Percentiles rank a stretch among this genome's conserved stretches.
These are phyloP conservation scores for Tautogolabrus adspersus DNA, from an alignment of 2,113 vertebrate species.

Conservation along the genomic window DNA sequence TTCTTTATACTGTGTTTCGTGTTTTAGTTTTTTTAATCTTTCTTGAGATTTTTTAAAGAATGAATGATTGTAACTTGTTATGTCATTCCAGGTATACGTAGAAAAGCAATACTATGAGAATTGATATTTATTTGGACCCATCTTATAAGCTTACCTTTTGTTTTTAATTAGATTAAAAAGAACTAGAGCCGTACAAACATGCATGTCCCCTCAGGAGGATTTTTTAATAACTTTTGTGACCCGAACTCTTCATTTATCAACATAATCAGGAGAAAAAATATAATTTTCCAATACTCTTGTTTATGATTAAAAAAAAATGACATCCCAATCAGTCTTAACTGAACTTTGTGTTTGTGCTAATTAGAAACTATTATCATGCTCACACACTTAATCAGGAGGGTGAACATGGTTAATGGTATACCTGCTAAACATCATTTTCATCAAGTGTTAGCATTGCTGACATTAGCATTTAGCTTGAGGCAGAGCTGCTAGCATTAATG, in stretches of 20 bases:
- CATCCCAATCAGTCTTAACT: background rate
- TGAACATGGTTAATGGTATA: background rate
- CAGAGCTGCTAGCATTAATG: background rate
- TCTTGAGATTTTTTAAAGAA: too few relatives aligned
- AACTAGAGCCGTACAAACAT: background rate
- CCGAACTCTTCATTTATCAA: background rate
- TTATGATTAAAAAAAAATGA: background rate
- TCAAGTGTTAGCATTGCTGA: background rate
- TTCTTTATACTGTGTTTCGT: too few relatives aligned
- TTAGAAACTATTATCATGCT: background rate
- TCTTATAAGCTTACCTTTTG: background rate
- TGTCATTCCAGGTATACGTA: too few relatives aligned
- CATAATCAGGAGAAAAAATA: background rate
- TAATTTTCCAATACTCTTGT: background rate
- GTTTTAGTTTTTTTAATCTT: too few relatives aligned
- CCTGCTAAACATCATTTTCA: background rate
- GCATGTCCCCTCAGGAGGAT: background rate
- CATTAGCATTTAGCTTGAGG: background rate
- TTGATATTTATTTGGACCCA: background rate
- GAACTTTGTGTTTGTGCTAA: background rate
- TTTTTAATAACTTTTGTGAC: background rate
- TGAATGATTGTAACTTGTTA: too few relatives aligned
- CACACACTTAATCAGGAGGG: background rate
- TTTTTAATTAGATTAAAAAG: background rate
- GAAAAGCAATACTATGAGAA: too few relatives aligned